Percentiles rank a stretch among this genome's conserved stretches.
Evolutionary conservation across 2,113 vertebrate species (phyloP).

Genomic region (Poicephalus meyeri): DNA sequence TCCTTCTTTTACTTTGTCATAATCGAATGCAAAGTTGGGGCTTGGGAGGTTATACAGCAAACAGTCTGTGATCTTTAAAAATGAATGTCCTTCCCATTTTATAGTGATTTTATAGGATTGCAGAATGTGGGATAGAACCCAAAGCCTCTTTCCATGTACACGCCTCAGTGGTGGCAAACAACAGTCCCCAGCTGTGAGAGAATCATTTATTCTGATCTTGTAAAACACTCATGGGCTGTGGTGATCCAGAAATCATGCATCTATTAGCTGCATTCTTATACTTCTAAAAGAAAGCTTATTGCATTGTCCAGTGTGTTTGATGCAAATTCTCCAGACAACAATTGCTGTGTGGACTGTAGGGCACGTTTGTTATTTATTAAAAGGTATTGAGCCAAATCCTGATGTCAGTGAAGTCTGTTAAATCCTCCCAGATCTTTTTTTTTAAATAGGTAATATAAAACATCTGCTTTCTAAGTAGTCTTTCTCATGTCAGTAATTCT

Average conservation of each 20-base stretch:
- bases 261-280: neutral
- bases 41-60: neutral
- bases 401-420: neutral
- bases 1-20: neutral
- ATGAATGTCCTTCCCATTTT: neutral
- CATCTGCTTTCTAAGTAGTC: neutral
- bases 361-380: neutral
- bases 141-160: neutral
- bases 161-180: neutral
- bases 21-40: neutral
- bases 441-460: neutral
- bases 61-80: neutral
- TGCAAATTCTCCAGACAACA: neutral
- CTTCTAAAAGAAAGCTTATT: neutral
- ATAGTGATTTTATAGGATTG: neutral
- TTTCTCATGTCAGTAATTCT: neutral
- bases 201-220: neutral
- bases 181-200: neutral
- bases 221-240: neutral
- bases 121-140: neutral
- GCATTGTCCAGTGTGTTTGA: neutral
- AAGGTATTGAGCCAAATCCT: neutral
- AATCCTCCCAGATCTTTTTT: neutral
- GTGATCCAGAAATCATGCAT: neutral
- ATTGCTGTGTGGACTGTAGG: neutral